Base-by-base conservation (phyloP, 2,113 vertebrate species). In the Oryctolagus cuniculus region DNA sequence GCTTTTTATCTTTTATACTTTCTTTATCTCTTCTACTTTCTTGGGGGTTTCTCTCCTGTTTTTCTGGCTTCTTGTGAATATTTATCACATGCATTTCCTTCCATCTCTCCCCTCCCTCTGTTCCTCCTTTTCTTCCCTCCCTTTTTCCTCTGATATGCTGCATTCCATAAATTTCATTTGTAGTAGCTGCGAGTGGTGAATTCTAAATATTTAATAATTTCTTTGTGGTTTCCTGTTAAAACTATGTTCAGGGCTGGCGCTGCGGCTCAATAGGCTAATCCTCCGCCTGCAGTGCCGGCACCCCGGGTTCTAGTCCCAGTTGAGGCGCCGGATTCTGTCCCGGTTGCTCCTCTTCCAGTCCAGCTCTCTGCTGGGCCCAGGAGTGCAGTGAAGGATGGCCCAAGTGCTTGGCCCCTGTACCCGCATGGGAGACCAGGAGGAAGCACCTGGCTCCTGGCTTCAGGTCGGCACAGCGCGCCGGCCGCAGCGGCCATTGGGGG, bases 161-260 rank as follows among this genome's bases (percentile, higher is more conserved):
- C 3, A 88, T 10, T 25, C 29, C 19, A 63, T 15, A 93, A 24
- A 24, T 93, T 96, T 94, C 69, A 80, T 94, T 67, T 61, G 4
- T 61, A 74, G 38, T 87, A 53, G 51, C 64, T 95, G 53, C 49
- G 77, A 89, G 75, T 53, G 2, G 44, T 90, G 61, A 81, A 10
- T 89, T 91, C 49, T 82, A 88, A 91, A 69, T 85, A 81, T 79
- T 74, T 93, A 69, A 69, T 91, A 27, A 89, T 73, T 95, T 89
- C 21, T 22, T 34, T 81, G 15, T 80, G n/a, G 44, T 90, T 74
- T 95, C 10, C 72, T 92, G 10, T 58, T 55, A 94, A 96, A 51
- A 5, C 22, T 44, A 89, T 89, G 16, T 77, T 94, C 72, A 44
- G 44, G 44, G 44, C 44, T 6, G 44, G 44, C 44, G 44, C 44